Evolutionary conservation across 2,113 vertebrate genomes (phyloP).

Genomic region (Fregetta grallaria): DNA sequence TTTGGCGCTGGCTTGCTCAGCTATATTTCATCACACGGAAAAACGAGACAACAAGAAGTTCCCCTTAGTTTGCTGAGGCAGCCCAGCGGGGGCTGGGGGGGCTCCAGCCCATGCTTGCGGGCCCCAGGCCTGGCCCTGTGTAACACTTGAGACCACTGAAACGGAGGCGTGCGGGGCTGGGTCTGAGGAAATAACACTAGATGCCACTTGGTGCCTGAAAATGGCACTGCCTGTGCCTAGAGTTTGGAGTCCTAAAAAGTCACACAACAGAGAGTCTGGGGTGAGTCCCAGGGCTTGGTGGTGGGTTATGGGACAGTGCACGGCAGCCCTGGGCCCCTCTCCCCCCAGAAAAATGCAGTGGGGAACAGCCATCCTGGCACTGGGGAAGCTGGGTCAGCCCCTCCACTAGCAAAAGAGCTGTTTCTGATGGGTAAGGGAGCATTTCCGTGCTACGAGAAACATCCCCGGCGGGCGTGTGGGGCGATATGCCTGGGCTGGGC

Average conservation of each 20-base stretch:
- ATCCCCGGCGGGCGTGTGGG: rapidly evolving
- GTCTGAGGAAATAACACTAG: not conserved
- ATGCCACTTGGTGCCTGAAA: not conserved
- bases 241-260: not conserved
- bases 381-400: not conserved
- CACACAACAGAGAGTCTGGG: not conserved
- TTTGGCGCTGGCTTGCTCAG: not conserved
- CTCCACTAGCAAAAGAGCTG: not conserved
- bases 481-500: not conserved
- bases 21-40: slow-evolving; percentile 27
- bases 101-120: not conserved
- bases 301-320: rapidly evolving
- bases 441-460: not conserved
- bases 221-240: not conserved
- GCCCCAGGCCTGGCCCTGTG: slow-evolving; percentile 27
- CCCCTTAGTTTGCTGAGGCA: not conserved
- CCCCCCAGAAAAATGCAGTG: not conserved
- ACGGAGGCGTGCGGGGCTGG: not conserved
- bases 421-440: not conserved
- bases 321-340: not conserved
- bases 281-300: not conserved
- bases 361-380: not conserved
- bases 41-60: not conserved
- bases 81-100: not conserved
- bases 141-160: slow-evolving; percentile 7